Percentiles rank a stretch among this genome's conserved stretches.
phyloP scores from a whole-genome alignment of 2,797 vertebrate species.

The Aldrovandia affinis region DNA sequence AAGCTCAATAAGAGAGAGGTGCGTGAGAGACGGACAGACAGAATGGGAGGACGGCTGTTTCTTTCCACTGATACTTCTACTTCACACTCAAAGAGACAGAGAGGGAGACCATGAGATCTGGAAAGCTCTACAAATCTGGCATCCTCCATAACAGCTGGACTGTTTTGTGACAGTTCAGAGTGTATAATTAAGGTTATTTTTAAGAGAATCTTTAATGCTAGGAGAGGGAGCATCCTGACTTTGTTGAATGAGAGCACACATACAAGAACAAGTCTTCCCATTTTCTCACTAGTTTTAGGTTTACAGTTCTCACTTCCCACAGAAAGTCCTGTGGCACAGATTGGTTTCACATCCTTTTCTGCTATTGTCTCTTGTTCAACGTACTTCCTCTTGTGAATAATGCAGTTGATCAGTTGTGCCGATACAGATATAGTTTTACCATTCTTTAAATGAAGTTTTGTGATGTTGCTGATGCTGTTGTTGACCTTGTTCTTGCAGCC shows the following conservation, averaged over 20 bases:
- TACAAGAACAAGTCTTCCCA: neutral
- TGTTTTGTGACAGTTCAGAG: neutral
- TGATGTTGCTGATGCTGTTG: neutral
- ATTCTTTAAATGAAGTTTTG: neutral
- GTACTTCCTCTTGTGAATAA: neutral
- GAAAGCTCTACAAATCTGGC: neutral
- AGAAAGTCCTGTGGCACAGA: neutral
- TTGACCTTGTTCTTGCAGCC: constrained; percentile 66
- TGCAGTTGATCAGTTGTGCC: neutral
- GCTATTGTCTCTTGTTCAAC: neutral
- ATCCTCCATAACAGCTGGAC: neutral
- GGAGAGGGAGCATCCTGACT: neutral
- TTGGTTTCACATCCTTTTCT: neutral
- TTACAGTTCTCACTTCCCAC: neutral
- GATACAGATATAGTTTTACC: neutral
- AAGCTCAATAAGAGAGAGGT: constrained; percentile 74
- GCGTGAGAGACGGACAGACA: constrained; percentile 42
- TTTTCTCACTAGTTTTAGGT: neutral
- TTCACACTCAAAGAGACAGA: neutral
- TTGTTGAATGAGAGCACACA: neutral
- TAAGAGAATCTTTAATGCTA: neutral
- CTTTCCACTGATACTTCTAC: neutral
- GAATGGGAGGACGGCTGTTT: constrained; percentile 39
- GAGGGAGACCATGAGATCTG: neutral
- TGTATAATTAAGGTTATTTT: neutral